Conservation (phyloP, 2,888 invertebrate species). For the Sympetrum striolatum region DNA sequence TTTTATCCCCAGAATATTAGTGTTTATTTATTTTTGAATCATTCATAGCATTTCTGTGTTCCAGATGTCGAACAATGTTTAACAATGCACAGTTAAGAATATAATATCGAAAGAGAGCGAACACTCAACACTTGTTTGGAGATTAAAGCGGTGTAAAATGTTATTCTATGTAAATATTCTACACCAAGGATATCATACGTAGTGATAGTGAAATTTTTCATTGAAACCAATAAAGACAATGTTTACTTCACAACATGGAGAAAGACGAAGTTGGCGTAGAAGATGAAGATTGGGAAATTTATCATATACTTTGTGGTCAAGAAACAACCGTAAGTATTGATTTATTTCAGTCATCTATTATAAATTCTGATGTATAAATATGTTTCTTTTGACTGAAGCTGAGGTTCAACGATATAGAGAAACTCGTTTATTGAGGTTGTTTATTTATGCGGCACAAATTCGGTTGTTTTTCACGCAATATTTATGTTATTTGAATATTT, state of each 20-base stretch:
- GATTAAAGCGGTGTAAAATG: background rate
- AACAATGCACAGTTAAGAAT: background rate
- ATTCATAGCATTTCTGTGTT: background rate
- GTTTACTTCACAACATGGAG: conserved; percentile 21
- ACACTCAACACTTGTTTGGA: background rate
- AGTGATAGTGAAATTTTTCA: background rate
- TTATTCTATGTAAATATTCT: background rate
- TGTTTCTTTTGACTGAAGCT: background rate
- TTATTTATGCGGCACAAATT: too few relatives aligned
- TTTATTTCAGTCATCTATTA: background rate
- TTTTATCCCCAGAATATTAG: background rate
- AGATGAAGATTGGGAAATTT: conserved; percentile 77
- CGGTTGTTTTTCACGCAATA: too few relatives aligned
- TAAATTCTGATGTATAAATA: background rate
- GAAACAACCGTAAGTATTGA: background rate
- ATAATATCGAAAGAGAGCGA: background rate
- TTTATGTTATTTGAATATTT: too few relatives aligned
- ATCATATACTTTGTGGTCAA: conserved; percentile 67
- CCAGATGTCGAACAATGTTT: background rate
- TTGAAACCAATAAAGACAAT: background rate
- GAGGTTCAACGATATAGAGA: too few relatives aligned
- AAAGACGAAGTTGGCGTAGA: conserved; percentile 23
- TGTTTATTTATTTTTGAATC: background rate
- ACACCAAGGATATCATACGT: background rate
- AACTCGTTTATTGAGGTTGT: too few relatives aligned